Evolutionary conservation across 1,140 invertebrate species (phyloP), one percentile per base, ranked within the genome.

Genomic region (Caenorhabditis brenneri): DNA sequence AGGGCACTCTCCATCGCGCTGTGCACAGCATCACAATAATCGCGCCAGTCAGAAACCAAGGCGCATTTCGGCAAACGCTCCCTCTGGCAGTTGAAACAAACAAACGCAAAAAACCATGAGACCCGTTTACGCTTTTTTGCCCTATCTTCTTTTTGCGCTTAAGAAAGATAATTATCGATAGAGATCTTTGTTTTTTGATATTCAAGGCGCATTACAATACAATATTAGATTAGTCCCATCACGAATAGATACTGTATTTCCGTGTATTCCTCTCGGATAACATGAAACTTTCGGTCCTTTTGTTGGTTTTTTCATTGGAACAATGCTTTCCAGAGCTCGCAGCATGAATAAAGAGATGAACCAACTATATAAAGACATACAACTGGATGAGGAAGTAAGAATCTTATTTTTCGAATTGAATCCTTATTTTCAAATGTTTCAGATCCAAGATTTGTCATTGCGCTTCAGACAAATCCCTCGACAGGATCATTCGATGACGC

Each of bases 401-500:
- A 15, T 19, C 12, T 19, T 16, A 1, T 65, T 16, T 15, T 19
- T 36, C 16, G 4, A 15, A 19, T 36, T 36, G 4, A 36, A 36
- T 36, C 19, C 24, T 7, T 36, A 27, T 24, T 58, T 58, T 58
- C 49, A 6, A 1, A 12, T 74, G 22, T 42, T 22, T 16, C 36
- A 74, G 65, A 42, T 74, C 10, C 36, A 24, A 7, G 36, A 74
- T 5, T 19, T 80, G 7, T 80, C 46, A 15, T 24, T 51, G n/a
- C 29, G 4, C 4, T 53, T 51, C 51, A 58, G 27, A 33, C 29
- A 84, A 19, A 48, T 81, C 36, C 86, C 86, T n/a, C 36, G 69
- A 2, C 42, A 49, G 7, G 85, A 80, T 46, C 88, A 88, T 55
- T 55, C 94, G 46, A 97, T 98, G 95, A 96, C 95, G 87, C 95